Percentiles rank a stretch among this genome's conserved stretches.
phyloP scores from a whole-genome alignment of 1,140 invertebrate genomes.

The Halotydeus destructor region DNA sequence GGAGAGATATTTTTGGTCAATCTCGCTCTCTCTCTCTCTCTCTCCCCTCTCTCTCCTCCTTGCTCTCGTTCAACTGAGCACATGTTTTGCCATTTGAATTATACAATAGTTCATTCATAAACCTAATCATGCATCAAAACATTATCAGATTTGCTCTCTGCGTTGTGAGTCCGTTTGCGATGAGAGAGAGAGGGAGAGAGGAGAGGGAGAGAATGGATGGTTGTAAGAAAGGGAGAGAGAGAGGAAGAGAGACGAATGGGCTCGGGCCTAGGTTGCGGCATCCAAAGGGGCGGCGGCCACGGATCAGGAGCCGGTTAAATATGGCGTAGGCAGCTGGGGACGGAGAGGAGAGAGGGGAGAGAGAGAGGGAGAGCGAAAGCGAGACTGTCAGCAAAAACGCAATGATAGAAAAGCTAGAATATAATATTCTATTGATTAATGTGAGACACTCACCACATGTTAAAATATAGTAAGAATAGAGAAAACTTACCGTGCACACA shows the following conservation, averaged over 20 bases:
- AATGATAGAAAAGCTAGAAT: no score
- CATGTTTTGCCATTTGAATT: slow-evolving; percentile 1
- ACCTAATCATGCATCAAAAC: slow-evolving; percentile 3
- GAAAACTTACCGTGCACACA: no score
- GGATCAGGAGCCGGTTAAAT: no score
- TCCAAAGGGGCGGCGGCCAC: no score
- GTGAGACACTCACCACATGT: no score
- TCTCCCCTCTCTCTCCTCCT: background rate
- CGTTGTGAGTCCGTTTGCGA: background rate
- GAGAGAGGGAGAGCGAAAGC: no score
- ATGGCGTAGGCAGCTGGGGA: no score
- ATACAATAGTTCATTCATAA: slow-evolving; percentile 4
- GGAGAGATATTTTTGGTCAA: background rate
- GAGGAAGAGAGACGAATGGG: background rate
- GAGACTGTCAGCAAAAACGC: no score
- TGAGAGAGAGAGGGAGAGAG: slow-evolving; percentile 6
- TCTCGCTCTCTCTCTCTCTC: background rate
- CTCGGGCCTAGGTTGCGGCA: no score
- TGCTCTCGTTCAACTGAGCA: background rate
- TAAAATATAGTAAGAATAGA: no score
- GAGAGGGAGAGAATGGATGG: background rate
- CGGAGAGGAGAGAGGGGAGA: no score
- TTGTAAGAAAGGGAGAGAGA: background rate
- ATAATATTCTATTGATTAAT: no score
- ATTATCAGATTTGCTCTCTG: background rate